phyloP scores from a whole-genome alignment of 2,113 vertebrate genomes.

The Galeopterus variegatus region DNA sequence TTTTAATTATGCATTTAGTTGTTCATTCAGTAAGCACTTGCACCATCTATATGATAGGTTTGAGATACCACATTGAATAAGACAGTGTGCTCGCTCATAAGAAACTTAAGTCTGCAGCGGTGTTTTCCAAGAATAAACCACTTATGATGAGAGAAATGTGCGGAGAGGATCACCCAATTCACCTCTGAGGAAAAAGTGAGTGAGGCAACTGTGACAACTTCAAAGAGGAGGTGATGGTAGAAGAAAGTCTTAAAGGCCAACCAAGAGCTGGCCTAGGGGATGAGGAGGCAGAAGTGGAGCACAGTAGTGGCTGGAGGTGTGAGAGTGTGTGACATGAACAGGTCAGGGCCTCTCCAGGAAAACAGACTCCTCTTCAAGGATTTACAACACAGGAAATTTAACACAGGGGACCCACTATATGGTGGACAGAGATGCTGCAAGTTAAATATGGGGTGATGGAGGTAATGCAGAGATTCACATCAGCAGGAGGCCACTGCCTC shows the following conservation, averaged over 20 bases:
- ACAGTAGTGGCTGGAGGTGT: neutral
- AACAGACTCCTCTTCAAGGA: neutral
- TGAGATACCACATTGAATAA: neutral
- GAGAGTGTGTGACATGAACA: neutral
- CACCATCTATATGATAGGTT: neutral
- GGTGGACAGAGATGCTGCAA: neutral
- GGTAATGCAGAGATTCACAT: neutral
- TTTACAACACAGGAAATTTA: neutral
- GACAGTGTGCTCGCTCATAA: neutral
- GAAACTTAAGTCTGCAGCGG: neutral
- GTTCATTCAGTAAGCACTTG: neutral
- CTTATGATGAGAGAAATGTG: neutral
- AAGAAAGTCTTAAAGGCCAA: too few species aligned
- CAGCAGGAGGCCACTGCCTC: neutral
- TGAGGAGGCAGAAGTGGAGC: neutral
- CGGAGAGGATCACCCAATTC: neutral
- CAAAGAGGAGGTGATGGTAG: neutral
- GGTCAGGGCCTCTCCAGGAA: neutral
- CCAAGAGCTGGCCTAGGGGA: neutral
- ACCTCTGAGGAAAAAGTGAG: neutral
- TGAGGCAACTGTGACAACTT: neutral
- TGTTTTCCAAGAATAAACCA: conserved; percentile 10
- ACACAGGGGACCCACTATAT: neutral
- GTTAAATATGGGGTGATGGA: neutral
- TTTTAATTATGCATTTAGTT: neutral